Evolutionary conservation across 1,140 invertebrate species (phyloP), one percentile per base, ranked within the genome.

Genomic region (Lepeophtheirus salmonis): DNA sequence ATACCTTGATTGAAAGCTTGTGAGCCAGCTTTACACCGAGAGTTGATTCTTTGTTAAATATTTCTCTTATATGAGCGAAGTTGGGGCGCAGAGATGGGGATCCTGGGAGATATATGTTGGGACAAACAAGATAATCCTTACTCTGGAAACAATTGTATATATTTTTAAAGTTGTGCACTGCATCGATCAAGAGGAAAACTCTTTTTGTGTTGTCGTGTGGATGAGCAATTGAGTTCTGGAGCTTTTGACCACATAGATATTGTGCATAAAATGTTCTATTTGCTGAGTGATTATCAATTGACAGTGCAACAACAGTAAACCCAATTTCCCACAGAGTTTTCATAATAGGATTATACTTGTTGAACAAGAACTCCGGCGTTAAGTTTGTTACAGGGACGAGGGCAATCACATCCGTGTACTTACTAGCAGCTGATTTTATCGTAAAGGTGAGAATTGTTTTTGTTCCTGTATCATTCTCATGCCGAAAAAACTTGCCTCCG

Each of bases 261-360:
- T 54, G 52, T 14, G 23, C 22, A 4, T 54, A 54, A 23, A 54
- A 54, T 24, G n/a, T 54, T 17, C 52, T 20, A 54, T 54, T 54
- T 14, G 22, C 52, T 21, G 2, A 21, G 17, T 20, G 18, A 54
- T 54, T 54, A 13, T 17, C 17, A 20, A 54, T 16, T 21, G 52
- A 54, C 16, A 54, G 23, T n/a, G 23, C n/a, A 20, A 24, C 23
- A 2, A 54, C 23, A 14, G n/a, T 20, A 20, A 20, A 54, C 13
- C 52, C 52, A 2, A 54, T 20, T 16, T 17, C 23, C 23, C 23
- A 2, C 22, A 54, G 23, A 21, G 17, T 17, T 3, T 54, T 1
- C 20, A 54, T 20, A n/a, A 54, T 24, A 16, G 20, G 52, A 54
- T 21, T 21, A 13, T 20, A 21, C 21, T 20, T 18, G 3, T 14